Evolutionary conservation across 2,888 invertebrate species (phyloP), one percentile per base, ranked within the genome.

Genomic region (Blastobasis adustella): DNA sequence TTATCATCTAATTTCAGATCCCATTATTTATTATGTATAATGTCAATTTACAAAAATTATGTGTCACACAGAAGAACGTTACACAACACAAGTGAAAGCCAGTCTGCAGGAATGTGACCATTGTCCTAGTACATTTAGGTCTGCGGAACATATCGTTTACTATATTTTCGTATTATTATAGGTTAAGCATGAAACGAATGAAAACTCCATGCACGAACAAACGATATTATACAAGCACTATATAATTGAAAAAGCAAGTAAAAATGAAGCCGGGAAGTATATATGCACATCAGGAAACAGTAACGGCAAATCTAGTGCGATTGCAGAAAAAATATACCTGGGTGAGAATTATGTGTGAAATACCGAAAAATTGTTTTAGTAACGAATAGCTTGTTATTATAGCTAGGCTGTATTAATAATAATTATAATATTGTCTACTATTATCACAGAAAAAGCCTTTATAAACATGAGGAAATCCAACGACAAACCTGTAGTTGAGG

Each of bases 171-270:
- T 10, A 10, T 45, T 6, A 23, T 45, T 43, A 9, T 7, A 49
- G 49, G 51, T 54, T 6, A 43, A 45, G 4, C 55, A 58, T 46
- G 60, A 58, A 40, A 65, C 71, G 6, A 75, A 77, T 51, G 73
- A 71, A 54, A 57, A 63, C 10, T 60, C 65, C 49, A 57, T 62
- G 9, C 57, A 48, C 4, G 49, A 53, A 6, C 63, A 58, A 38
- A 67, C 65, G 6, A 60, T 59, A 10, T 56, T 80, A 36, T 84
- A 73, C 49, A 69, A 64, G 10, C 71, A 65, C 49, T 65, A 85
- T 45, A 79, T 68, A 37, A 60, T 86, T 38, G 40, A 45, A 1
- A 77, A 82, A 50, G 83, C 83, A 0, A 71, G 68, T 1, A 59
- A 56, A 46, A 59, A 66, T 8, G 71, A 82, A 49, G 67, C 50